Conservation (phyloP, 2,888 invertebrate genomes). For the Drosophila flavopinicola region DNA sequence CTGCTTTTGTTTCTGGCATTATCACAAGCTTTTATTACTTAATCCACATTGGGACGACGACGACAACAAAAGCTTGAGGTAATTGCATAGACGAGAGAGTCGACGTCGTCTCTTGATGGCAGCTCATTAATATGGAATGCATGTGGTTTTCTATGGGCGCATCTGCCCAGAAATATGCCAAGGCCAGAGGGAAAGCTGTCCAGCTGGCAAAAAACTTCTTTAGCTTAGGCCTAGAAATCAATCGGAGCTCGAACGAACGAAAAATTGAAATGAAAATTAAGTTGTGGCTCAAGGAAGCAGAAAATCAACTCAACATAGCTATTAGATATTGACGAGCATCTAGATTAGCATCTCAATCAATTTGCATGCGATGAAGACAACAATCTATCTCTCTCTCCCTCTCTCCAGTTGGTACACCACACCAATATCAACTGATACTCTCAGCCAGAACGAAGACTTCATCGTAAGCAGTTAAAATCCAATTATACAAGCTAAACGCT, state of each 20-base stretch:
- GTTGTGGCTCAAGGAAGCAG: conserved; percentile 29
- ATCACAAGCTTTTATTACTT: conserved; percentile 68
- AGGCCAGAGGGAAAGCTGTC: conserved; percentile 26
- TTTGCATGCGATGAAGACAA: conserved; percentile 34
- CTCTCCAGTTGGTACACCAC: background rate
- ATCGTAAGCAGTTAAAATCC: background rate
- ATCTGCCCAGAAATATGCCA: conserved; percentile 10
- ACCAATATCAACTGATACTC: background rate
- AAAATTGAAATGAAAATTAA: conserved; percentile 27
- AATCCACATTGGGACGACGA: conserved; percentile 51
- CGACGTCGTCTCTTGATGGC: conserved; percentile 26
- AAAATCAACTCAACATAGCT: conserved; percentile 16
- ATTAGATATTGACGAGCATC: conserved; percentile 16
- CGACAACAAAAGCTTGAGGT: conserved; percentile 48
- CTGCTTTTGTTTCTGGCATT: conserved; percentile 41
- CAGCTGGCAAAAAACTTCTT: background rate
- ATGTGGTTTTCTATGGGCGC: conserved; percentile 29
- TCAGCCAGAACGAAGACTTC: conserved; percentile 5
- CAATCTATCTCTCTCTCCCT: background rate
- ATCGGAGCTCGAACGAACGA: conserved; percentile 38
- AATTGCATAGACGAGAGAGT: conserved; percentile 39
- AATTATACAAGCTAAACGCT: background rate
- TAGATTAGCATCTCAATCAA: conserved; percentile 21
- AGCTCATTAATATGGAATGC: conserved; percentile 62
- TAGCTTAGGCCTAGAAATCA: conserved; percentile 35